phyloP scores from a whole-genome alignment of 2,797 vertebrate genomes.

The Naso thynnoides region DNA sequence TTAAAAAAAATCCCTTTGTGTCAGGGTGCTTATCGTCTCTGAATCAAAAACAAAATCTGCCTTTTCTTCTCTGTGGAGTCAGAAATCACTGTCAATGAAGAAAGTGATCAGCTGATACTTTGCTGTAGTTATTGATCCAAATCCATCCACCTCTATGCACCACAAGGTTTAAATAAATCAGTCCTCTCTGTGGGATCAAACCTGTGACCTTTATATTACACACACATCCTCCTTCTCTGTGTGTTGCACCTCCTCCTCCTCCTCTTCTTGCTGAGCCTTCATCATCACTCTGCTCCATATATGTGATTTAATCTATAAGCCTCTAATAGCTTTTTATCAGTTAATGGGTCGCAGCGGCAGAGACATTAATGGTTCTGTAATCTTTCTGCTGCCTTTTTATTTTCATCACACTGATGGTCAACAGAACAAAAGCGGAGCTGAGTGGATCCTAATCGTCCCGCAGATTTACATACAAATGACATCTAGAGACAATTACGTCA shows the following conservation, averaged over 20 bases:
- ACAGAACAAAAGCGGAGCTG: slow-evolving; percentile 67
- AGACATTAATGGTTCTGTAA: slow-evolving; percentile 77
- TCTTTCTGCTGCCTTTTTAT: slow-evolving; percentile 73
- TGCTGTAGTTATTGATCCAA: too few relatives aligned
- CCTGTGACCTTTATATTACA: too few relatives aligned
- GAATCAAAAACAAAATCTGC: too few relatives aligned
- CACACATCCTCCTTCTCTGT: neutral
- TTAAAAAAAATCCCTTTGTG: neutral
- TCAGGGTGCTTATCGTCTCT: too few relatives aligned
- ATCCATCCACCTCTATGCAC: too few relatives aligned
- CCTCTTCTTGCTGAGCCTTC: slow-evolving; percentile 27
- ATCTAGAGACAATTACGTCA: slow-evolving; percentile 70
- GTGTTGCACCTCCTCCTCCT: slow-evolving; percentile 13
- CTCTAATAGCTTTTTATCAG: slow-evolving; percentile 83
- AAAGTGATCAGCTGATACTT: too few relatives aligned
- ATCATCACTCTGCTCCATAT: slow-evolving; percentile 63
- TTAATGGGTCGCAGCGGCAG: slow-evolving; percentile 75
- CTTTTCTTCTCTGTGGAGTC: too few relatives aligned
- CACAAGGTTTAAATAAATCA: too few relatives aligned
- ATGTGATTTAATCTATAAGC: slow-evolving; percentile 79
- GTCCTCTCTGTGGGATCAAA: too few relatives aligned
- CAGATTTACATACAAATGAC: slow-evolving; percentile 76
- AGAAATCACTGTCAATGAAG: too few relatives aligned
- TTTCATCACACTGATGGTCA: slow-evolving; percentile 74
- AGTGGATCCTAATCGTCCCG: slow-evolving; percentile 74